These are phyloP conservation scores for Brienomyrus longianalis DNA, from an alignment of 2,113 vertebrate genomes.

Conservation along the genomic window DNA sequence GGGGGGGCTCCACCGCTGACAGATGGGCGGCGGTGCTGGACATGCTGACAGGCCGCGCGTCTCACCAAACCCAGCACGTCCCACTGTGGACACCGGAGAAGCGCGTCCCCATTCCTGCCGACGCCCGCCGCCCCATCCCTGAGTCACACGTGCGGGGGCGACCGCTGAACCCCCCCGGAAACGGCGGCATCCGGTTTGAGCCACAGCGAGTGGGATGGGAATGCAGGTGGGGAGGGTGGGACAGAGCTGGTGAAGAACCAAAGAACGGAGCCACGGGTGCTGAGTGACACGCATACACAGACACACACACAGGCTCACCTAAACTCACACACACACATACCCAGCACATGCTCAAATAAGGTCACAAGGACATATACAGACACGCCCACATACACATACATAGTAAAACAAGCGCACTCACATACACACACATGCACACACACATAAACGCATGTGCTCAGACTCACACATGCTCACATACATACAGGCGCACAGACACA, in stretches of 20 bases:
- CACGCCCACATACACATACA: neutral
- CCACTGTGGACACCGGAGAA: neutral
- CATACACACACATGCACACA: neutral
- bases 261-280: neutral
- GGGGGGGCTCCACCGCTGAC: neutral
- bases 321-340: slow-evolving; percentile 9
- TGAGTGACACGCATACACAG: neutral
- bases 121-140: neutral
- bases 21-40: neutral
- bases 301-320: neutral
- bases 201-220: neutral
- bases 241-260: neutral
- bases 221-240: neutral
- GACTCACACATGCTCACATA: neutral
- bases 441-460: neutral
- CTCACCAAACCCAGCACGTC: neutral
- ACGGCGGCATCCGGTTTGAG: neutral
- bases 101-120: neutral
- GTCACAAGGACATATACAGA: neutral
- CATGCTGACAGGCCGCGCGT: neutral
- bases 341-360: neutral
- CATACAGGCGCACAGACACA: neutral
- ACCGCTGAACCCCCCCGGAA: neutral
- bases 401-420: neutral
- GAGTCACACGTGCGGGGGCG: neutral